Conservation (phyloP, 2,113 vertebrate genomes). For the Hypocryptadius cinnamomeus region DNA sequence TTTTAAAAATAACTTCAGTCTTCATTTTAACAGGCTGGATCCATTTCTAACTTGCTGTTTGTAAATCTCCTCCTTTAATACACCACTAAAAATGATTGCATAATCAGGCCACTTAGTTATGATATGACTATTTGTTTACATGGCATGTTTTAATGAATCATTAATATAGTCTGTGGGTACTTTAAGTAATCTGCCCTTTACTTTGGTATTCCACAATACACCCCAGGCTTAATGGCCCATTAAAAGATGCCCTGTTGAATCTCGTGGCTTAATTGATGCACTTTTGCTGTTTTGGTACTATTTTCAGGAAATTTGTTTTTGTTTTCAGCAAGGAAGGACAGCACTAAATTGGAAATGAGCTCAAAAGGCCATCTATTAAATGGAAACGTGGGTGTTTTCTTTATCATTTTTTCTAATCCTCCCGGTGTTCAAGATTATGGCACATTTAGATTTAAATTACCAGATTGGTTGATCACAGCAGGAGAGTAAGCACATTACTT, state of each 20-base stretch:
- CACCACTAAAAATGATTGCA: neutral
- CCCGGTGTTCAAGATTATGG: slow-evolving; percentile 44
- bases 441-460: slow-evolving; percentile 65
- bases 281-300: slow-evolving; percentile 12
- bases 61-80: neutral
- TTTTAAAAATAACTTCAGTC: neutral
- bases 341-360: slow-evolving; percentile 34
- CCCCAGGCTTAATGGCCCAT: slow-evolving; percentile 39
- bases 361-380: slow-evolving; percentile 46
- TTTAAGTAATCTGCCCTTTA: slow-evolving; percentile 26
- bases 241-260: slow-evolving; percentile 38
- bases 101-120: neutral
- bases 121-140: neutral
- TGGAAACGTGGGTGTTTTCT: slow-evolving; percentile 22
- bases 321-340: slow-evolving; percentile 34
- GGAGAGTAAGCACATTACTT: slow-evolving; percentile 63
- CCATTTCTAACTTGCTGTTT: neutral
- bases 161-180: slow-evolving; percentile 36
- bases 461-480: slow-evolving; percentile 57
- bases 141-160: slow-evolving; percentile 31
- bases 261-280: slow-evolving; percentile 43
- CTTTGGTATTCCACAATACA: slow-evolving; percentile 1
- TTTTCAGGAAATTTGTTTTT: slow-evolving; percentile 39
- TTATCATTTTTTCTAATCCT: slow-evolving; percentile 10
- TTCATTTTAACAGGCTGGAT: neutral